Evolutionary conservation across 2,888 invertebrate genomes (phyloP), one percentile per base, ranked within the genome.

Genomic region (Sesia bembeciformis): DNA sequence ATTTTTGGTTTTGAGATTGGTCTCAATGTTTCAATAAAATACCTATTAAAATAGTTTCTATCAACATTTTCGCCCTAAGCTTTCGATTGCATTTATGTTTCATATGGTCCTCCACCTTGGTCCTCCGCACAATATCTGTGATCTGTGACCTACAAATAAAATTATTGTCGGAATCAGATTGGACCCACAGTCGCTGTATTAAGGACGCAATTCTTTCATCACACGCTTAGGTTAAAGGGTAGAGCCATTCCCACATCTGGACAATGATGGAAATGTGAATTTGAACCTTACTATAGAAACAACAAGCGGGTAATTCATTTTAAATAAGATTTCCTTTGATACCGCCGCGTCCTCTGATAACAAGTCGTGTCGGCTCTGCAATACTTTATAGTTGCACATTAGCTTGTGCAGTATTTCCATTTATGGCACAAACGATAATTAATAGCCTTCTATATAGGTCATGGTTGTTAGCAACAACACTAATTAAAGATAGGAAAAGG

Each of bases 71-170:
- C 23, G 23, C 23, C 23, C 23, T 23, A 23, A 23, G 23, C 23
- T 23, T 23, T 23, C 23, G 23, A 46, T 8, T 8, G 4, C 46
- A 46, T 64, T 63, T 62, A 68, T 61, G 61, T 62, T 63, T 67
- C 64, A 73, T 76, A 74, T 67, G 63, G 74, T 67, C 70, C 67
- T 60, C 66, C 67, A 67, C 67, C 69, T 70, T 75, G 84, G 81
- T 78, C 76, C 68, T 65, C 72, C 67, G 70, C 76, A 78, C 80
- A 79, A 78, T 78, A 76, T 77, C 7, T 50, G 67, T 80, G 80
- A 80, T 77, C 6, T 50, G 68, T 80, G 81, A 81, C 84, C 84
- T 80, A 84, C 77, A 81, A 78, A 78, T 67, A 67, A 67, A 63
- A 54, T 58, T 64, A 61, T 60, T 59, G 57, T 54, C 51, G 23